phyloP scores from a whole-genome alignment of 2,888 invertebrate genomes.

The Cyclophora albipunctata region DNA sequence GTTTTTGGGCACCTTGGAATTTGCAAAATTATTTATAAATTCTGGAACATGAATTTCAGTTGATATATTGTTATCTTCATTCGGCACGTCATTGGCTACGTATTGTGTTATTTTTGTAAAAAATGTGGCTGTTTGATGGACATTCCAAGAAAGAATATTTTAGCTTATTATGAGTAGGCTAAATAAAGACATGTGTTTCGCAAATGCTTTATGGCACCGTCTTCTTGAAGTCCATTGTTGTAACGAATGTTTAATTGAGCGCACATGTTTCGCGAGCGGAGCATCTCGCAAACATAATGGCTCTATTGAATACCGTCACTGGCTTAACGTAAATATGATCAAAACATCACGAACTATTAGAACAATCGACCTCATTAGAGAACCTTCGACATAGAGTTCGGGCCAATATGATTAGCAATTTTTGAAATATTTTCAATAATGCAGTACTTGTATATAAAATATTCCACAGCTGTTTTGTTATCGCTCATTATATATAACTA shows the following conservation, averaged over 20 bases:
- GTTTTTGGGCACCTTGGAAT: slow-evolving; percentile 32
- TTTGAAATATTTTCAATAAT: too few relatives aligned
- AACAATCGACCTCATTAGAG: slow-evolving; percentile 3
- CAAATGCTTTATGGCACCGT: neutral
- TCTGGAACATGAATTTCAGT: slow-evolving; percentile 21
- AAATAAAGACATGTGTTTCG: too few relatives aligned
- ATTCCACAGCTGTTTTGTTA: slow-evolving; percentile 21
- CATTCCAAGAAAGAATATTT: slow-evolving; percentile 6
- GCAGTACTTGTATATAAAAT: slow-evolving; percentile 5
- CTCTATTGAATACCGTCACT: slow-evolving; percentile 16
- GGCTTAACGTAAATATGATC: slow-evolving; percentile 13
- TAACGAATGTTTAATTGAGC: slow-evolving; percentile 21
- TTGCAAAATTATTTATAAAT: slow-evolving; percentile 28
- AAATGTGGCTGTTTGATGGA: too few relatives aligned
- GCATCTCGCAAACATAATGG: slow-evolving; percentile 17
- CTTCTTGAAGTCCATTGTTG: slow-evolving; percentile 15
- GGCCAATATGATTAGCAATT: too few relatives aligned
- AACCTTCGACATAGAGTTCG: too few relatives aligned
- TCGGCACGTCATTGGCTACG: slow-evolving; percentile 42
- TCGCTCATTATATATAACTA: slow-evolving; percentile 20
- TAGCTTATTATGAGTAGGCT: too few relatives aligned
- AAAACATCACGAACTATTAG: slow-evolving; percentile 6
- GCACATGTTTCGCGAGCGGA: slow-evolving; percentile 18
- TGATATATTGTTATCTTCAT: slow-evolving; percentile 40
- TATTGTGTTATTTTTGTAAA: slow-evolving; percentile 32